Percentiles rank a stretch among this genome's conserved stretches.
Conservation (phyloP, 2,888 invertebrate genomes). For the Rhogogaster chlorosoma region DNA sequence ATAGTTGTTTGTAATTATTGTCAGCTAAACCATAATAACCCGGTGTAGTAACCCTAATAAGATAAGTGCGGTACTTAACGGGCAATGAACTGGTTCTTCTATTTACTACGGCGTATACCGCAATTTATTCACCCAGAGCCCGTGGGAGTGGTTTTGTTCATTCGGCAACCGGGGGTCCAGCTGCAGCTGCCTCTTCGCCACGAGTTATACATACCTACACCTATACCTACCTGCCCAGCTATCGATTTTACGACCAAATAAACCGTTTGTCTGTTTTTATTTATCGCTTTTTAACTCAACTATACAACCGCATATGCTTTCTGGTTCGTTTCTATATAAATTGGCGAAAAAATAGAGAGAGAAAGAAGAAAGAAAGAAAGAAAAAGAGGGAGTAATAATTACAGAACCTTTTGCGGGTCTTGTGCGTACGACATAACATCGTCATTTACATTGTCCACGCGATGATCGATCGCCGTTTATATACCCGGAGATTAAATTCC, state of each 20-base stretch:
- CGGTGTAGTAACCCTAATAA: constrained; percentile 48
- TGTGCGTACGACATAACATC: too few species aligned
- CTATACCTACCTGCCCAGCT: background rate
- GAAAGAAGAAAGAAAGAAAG: too few species aligned
- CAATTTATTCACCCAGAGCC: constrained; percentile 52
- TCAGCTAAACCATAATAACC: constrained; percentile 11
- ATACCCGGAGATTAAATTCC: background rate
- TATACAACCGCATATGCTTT: too few species aligned
- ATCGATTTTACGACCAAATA: constrained; percentile 16
- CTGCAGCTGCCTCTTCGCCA: background rate
- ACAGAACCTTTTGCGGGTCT: too few species aligned
- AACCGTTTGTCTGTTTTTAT: background rate
- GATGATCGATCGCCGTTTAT: background rate
- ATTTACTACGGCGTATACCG: constrained; percentile 42
- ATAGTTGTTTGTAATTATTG: background rate
- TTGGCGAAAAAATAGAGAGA: too few species aligned
- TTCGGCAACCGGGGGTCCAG: background rate
- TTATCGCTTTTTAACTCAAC: background rate
- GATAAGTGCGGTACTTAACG: constrained; percentile 56
- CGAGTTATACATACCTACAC: background rate
- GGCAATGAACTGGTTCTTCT: constrained; percentile 50
- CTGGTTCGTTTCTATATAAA: too few species aligned
- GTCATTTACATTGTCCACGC: background rate
- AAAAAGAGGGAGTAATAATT: too few species aligned
- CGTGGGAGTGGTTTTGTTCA: constrained; percentile 37